Evolutionary conservation across 2,888 invertebrate species (phyloP), one percentile per base, ranked within the genome.

Genomic region (Platypus cylindrus): DNA sequence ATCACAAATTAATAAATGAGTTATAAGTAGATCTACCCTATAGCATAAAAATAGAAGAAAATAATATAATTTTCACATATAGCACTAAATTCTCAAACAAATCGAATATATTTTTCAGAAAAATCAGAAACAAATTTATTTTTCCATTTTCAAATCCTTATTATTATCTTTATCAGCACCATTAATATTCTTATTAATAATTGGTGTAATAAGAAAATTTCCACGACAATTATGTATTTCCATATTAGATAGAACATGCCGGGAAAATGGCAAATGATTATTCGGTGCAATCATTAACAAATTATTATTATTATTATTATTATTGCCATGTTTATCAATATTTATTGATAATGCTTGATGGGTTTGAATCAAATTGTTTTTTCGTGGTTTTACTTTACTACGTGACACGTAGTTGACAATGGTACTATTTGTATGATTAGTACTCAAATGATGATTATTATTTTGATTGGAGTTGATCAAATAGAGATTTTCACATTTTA

Each of bases 251-350:
- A 32, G 24, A 15, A 28, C 7, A 15, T 27, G 47, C 42, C 55
- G 48, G 39, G 53, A 49, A 23, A 59, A 49, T 1, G 58, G 55
- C 16, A 58, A 34, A 37, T 61, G 60, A 44, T 58, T 60, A 36
- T 60, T 63, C 0, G 77, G 75, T 0, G 75, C 75, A 8, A 78
- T 77, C 75, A 78, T 78, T 37, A 78, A 47, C 38, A 78, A 51
- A 49, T 76, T 75, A 49, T 76, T 77, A 1, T 75, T 72, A 48
- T 76, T 76, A 16, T 70, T 63, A 46, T 77, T 76, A 36, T 73
- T 65, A n/a, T n/a, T n/a, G n/a, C n/a, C n/a, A n/a, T n/a, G n/a
- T n/a, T n/a, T n/a, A n/a, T n/a, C n/a, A n/a, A n/a, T n/a, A 12
- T 27, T 15, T 30, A 68, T 39, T 12, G 55, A 50, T 38, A 54